Conservation (phyloP, 2,797 vertebrate genomes). For the Acanthurus leucopareius region DNA sequence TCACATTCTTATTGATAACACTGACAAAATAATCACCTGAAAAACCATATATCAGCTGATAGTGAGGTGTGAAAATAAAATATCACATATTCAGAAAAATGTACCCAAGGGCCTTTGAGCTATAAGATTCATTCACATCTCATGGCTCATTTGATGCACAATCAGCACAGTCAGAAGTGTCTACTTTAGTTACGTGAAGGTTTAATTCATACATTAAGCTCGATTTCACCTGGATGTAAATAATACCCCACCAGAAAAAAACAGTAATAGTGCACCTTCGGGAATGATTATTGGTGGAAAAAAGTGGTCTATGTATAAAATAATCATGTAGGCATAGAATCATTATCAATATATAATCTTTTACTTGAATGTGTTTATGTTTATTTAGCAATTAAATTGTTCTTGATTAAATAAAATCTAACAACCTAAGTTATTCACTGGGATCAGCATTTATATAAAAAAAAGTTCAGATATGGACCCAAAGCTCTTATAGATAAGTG, state of each 20-base stretch:
- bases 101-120: background rate
- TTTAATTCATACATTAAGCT: slow-evolving; percentile 33
- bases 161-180: background rate
- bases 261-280: background rate
- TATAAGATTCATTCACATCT: background rate
- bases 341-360: too few relatives aligned
- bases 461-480: background rate
- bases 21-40: slow-evolving; percentile 16
- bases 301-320: background rate
- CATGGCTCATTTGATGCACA: background rate
- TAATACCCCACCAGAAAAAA: background rate
- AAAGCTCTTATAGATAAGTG: background rate
- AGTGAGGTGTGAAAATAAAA: slow-evolving; percentile 17
- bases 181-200: slow-evolving; percentile 7
- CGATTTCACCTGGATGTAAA: slow-evolving; percentile 15
- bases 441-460: background rate
- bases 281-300: background rate
- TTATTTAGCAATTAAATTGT: background rate
- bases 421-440: background rate
- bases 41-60: slow-evolving; percentile 27
- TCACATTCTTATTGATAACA: slow-evolving; percentile 16
- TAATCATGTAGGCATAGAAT: background rate
- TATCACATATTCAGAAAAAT: background rate
- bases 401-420: background rate
- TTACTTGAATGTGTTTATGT: background rate